phyloP scores from a whole-genome alignment of 2,797 vertebrate species.

The Anabacerthia variegaticeps region DNA sequence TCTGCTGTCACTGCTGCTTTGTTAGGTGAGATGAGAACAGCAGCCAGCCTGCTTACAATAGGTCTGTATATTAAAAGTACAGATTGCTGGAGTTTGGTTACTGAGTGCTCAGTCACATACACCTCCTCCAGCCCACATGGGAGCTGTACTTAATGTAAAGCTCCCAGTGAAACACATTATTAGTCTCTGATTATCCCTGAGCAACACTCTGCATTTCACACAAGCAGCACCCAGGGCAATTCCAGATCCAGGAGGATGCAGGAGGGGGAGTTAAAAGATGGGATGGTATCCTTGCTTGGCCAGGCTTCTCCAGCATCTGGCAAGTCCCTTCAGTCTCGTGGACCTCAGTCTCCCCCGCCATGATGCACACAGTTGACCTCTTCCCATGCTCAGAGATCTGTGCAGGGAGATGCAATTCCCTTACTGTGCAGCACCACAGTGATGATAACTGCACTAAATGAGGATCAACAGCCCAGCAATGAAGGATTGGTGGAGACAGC shows the following conservation, averaged over 20 bases:
- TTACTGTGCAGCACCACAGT: neutral
- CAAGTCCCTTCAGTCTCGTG: neutral
- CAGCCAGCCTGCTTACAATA: neutral
- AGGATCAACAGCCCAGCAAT: neutral
- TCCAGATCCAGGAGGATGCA: neutral
- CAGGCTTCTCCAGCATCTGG: neutral
- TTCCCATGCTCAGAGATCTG: fast-evolving
- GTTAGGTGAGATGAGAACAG: neutral
- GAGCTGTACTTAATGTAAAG: neutral
- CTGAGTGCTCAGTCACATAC: neutral
- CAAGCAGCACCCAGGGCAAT: neutral
- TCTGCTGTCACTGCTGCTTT: neutral
- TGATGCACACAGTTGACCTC: neutral
- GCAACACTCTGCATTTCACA: neutral
- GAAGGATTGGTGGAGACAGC: neutral
- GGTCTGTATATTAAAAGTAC: neutral
- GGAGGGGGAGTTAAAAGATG: neutral
- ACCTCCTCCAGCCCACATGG: neutral
- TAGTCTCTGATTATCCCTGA: neutral
- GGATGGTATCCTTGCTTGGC: neutral
- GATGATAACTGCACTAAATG: neutral
- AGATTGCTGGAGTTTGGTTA: neutral
- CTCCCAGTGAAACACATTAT: neutral
- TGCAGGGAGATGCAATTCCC: neutral
- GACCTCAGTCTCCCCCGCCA: neutral